Evolutionary conservation across 2,888 invertebrate species (phyloP).

Genomic region (Drosophila infuscata): DNA sequence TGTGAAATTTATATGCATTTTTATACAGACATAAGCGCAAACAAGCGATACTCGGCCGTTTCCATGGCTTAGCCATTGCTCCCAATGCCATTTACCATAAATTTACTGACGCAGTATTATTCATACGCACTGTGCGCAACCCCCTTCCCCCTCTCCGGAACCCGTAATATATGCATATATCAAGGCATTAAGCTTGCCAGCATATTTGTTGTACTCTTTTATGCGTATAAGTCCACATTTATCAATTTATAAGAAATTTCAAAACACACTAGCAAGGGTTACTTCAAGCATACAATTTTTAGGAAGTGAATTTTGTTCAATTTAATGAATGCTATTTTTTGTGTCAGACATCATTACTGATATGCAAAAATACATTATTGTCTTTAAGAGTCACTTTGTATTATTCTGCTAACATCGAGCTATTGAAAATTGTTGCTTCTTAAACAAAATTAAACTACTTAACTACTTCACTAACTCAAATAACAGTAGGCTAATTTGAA

Average conservation of each 20-base stretch:
- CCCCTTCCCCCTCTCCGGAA: not conserved
- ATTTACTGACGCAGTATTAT: constrained; percentile 73
- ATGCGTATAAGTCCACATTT: constrained; percentile 50
- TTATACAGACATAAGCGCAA: constrained; percentile 68
- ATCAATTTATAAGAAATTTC: constrained; percentile 37
- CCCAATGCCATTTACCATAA: constrained; percentile 59
- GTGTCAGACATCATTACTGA: too few species aligned
- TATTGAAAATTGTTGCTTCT: not conserved
- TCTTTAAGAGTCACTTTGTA: not conserved
- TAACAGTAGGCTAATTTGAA: constrained; percentile 19
- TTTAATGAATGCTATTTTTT: not conserved
- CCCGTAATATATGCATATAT: constrained; percentile 54
- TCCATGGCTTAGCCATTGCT: constrained; percentile 16
- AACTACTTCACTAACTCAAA: not conserved
- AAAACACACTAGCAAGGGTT: not conserved
- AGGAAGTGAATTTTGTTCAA: not conserved
- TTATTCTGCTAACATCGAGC: not conserved
- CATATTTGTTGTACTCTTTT: constrained; percentile 38
- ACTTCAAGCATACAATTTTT: not conserved
- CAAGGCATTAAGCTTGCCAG: constrained; percentile 62
- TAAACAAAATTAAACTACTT: not conserved
- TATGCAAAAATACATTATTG: too few species aligned
- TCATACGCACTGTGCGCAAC: constrained; percentile 66
- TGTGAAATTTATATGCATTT: constrained; percentile 76
- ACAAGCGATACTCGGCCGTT: constrained; percentile 29